These are phyloP conservation scores for Nesidiocoris tenuis DNA, from an alignment of 2,888 invertebrate genomes.

Conservation along the genomic window DNA sequence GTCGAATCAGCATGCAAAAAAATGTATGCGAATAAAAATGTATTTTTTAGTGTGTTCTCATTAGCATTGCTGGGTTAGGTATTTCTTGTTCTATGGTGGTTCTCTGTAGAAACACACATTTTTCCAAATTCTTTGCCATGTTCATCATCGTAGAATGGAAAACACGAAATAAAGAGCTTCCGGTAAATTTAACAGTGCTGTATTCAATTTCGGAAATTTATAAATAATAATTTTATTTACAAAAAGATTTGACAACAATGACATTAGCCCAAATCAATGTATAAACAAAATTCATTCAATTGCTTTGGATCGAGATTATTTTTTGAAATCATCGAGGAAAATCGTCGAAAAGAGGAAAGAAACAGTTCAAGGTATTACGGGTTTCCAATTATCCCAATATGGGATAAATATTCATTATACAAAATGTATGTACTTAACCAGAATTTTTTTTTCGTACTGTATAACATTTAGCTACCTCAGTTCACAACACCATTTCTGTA, in stretches of 20 bases:
- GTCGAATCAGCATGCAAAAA: too few relatives aligned
- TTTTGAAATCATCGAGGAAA: constrained; percentile 20
- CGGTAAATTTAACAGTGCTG: constrained; percentile 40
- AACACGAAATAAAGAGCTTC: too few relatives aligned
- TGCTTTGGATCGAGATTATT: constrained; percentile 12
- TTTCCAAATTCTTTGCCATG: too few relatives aligned
- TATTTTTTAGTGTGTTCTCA: too few relatives aligned
- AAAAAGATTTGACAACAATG: constrained; percentile 47
- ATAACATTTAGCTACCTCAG: constrained; percentile 29
- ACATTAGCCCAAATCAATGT: constrained; percentile 41
- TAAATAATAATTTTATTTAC: constrained; percentile 48
- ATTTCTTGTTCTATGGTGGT: too few relatives aligned
- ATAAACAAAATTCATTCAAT: constrained; percentile 33
- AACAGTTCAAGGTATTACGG: constrained; percentile 29
- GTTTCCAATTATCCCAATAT: constrained; percentile 47
- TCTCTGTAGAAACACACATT: too few relatives aligned
- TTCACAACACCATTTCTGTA: constrained; percentile 27
- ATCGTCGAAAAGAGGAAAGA: constrained; percentile 18
- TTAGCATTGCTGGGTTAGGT: too few relatives aligned
- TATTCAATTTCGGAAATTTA: constrained; percentile 43
- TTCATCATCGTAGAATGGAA: too few relatives aligned
- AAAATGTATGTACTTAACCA: constrained; percentile 40
- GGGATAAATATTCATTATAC: constrained; percentile 46
- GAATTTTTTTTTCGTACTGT: constrained; percentile 24
- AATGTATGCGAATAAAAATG: too few relatives aligned